Evolutionary conservation across 2,113 vertebrate genomes (phyloP).

Genomic region (Limnothrissa miodon): DNA sequence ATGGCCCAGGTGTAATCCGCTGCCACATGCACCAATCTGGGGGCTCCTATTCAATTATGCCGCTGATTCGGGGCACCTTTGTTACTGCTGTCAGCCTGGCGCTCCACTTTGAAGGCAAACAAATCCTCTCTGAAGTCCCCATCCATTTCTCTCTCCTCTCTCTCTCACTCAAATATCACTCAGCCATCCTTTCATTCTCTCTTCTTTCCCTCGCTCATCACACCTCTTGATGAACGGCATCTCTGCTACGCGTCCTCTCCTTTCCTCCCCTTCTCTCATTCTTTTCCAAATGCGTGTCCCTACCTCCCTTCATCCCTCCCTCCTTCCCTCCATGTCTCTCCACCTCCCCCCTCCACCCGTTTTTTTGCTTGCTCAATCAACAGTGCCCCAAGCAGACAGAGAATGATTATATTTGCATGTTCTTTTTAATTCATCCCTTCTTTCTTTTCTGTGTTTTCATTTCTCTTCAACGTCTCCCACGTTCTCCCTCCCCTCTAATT

Average conservation of each 20-base stretch:
- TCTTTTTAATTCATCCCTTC: conserved; percentile 6
- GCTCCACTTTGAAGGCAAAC: conserved; percentile 35
- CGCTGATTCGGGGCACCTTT: conserved; percentile 52
- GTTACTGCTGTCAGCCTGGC: conserved; percentile 51
- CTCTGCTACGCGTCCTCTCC: not conserved
- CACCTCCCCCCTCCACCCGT: no score
- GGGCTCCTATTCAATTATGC: conserved; percentile 60
- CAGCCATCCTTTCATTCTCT: not conserved
- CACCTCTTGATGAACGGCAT: not conserved
- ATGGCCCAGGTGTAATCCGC: not conserved
- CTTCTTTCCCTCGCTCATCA: not conserved
- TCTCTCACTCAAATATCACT: conserved; percentile 16
- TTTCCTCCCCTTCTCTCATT: not conserved
- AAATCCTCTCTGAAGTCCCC: conserved; percentile 31
- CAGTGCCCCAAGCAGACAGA: not conserved
- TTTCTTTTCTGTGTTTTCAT: not conserved
- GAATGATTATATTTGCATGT: conserved; percentile 7
- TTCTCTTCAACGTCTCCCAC: not conserved
- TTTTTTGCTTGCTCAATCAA: not conserved
- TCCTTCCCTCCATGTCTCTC: not conserved
- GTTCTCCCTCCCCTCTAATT: conserved; percentile 36
- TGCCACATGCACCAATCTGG: conserved; percentile 45
- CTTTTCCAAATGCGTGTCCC: not conserved
- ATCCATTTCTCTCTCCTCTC: conserved; percentile 4
- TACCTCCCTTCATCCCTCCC: not conserved